Evolutionary conservation across 1,140 invertebrate species (phyloP).

Genomic region (Melitaea cinxia): DNA sequence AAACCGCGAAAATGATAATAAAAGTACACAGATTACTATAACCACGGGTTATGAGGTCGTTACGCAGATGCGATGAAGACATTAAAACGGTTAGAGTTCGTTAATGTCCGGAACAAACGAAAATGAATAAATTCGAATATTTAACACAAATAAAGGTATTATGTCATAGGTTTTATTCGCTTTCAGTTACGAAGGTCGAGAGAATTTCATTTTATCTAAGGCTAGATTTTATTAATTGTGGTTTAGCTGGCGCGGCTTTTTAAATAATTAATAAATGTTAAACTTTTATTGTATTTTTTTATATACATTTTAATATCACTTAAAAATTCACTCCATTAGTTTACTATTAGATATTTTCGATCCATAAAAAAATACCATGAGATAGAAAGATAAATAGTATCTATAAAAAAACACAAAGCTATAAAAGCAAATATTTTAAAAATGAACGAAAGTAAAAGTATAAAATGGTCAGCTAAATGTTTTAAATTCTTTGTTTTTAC

Average conservation of each 20-base stretch:
- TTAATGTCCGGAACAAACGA: constrained; percentile 35
- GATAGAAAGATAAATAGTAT: background rate
- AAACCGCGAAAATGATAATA: background rate
- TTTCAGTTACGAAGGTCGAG: background rate
- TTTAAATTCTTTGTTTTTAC: background rate
- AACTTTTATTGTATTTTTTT: too few relatives aligned
- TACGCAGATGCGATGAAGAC: constrained; percentile 37
- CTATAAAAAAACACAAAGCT: background rate
- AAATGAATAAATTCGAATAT: too few relatives aligned
- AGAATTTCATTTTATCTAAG: background rate
- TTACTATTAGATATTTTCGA: too few relatives aligned
- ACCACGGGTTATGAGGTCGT: background rate
- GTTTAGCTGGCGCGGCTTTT: too few relatives aligned
- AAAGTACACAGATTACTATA: background rate
- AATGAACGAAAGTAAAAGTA: background rate
- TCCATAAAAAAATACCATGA: too few relatives aligned
- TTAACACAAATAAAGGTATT: background rate
- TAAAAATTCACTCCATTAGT: too few relatives aligned
- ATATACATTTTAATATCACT: too few relatives aligned
- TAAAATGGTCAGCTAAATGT: background rate
- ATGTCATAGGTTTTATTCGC: background rate
- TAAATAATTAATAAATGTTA: too few relatives aligned
- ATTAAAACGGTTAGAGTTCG: constrained; percentile 33
- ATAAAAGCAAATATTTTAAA: background rate
- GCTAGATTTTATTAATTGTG: too few relatives aligned